Percentiles rank a stretch among this genome's conserved stretches.
phyloP scores from a whole-genome alignment of 2,113 vertebrate genomes.

The Epinephelus moara region DNA sequence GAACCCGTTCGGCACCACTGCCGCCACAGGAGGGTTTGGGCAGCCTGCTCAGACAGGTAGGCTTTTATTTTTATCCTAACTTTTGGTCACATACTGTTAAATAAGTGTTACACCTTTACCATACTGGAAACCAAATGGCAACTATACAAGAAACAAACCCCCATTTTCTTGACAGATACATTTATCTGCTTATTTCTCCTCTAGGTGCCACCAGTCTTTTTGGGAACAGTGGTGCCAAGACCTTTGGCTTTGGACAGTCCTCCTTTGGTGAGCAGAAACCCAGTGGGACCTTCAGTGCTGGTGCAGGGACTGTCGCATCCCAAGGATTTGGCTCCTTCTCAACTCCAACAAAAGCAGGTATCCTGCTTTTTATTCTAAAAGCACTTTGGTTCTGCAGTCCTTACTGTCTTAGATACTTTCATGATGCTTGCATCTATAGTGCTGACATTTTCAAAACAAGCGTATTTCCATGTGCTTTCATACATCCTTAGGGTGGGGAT shows the following conservation, averaged over 20 bases:
- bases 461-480: neutral
- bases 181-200: slow-evolving; percentile 9
- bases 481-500: neutral
- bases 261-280: slow-evolving; percentile 95
- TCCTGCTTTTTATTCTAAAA: neutral
- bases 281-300: slow-evolving; percentile 91
- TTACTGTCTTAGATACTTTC: neutral
- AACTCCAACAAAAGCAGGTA: slow-evolving; percentile 91
- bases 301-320: slow-evolving; percentile 91
- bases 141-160: neutral
- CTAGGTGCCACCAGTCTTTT: slow-evolving; percentile 90
- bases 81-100: neutral
- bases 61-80: neutral
- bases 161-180: neutral
- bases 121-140: neutral
- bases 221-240: slow-evolving; percentile 92
- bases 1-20: slow-evolving; percentile 91
- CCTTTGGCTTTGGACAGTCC: slow-evolving; percentile 87
- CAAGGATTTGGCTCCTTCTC: slow-evolving; percentile 96
- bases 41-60: slow-evolving; percentile 80
- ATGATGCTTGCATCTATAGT: too few relatives aligned
- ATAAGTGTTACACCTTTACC: neutral
- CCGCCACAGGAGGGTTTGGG: slow-evolving; percentile 83
- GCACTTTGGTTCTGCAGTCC: neutral
- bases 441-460: slow-evolving; percentile 31